Evolutionary conservation across 2,113 vertebrate genomes (phyloP), one percentile per base, ranked within the genome.

Genomic region (Aspiorhynchus laticeps): DNA sequence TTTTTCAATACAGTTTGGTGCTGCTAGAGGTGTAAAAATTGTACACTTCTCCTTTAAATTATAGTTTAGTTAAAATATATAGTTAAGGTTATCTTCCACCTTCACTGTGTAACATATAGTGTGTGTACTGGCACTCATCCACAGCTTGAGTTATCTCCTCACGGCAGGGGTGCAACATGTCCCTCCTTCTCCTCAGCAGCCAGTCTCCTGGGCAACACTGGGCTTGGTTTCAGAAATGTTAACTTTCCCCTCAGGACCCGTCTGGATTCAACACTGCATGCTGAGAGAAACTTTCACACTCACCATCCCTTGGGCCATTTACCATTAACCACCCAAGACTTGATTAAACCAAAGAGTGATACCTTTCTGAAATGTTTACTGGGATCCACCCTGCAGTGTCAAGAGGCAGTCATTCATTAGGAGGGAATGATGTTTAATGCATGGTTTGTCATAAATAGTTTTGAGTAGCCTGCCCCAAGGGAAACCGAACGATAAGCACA

Each of bases 141-240:
- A 86, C 61, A 83, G 74, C 80, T 77, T 81, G 84, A 84, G 63
- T 89, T 87, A 90, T 89, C 86, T 80, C 79, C 28, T 86, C 84
- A 63, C 86, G 71, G 83, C 89, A 90, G 89, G 89, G 67, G 74
- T 83, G 85, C 85, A 65, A 75, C 81, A 61, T 71, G 83, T 67
- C 78, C 85, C 73, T 78, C 80, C 83, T 61, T 63, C 46, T 67
- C 69, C 21, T 80, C 53, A 81, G 83, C 33, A 36, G 36, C 6
- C 43, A 7, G 36, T 89, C 80, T 88, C 89, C 80, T 87, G 74
- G 84, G 89, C 85, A 85, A 84, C 69, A 43, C 56, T 51, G 46
- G 71, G 75, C 80, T 71, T 73, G 53, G 36, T 88, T 87, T 85
- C 82, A 88, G 79, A 89, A 88, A 88, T 83, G 78, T 83, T 88